Conservation (phyloP, 2,797 vertebrate species). For the Hephaestus fuliginosus region DNA sequence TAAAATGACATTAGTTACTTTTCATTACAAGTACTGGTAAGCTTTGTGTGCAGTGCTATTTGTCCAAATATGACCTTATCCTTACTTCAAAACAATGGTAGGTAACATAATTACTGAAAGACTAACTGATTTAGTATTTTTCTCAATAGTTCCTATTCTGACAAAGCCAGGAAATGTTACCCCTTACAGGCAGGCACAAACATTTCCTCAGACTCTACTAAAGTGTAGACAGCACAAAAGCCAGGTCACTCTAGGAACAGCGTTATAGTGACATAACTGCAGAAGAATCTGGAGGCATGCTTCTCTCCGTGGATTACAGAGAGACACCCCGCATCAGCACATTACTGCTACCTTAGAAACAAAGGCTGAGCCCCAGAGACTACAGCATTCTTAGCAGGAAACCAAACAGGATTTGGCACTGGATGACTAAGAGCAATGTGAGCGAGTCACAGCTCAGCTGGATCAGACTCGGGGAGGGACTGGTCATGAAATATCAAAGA, state of each 20-base stretch:
- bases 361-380: conserved; percentile 25
- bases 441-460: conserved; percentile 68
- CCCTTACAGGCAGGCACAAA: background rate
- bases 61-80: background rate
- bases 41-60: background rate
- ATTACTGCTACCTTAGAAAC: conserved; percentile 30
- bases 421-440: conserved; percentile 64
- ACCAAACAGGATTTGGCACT: conserved; percentile 56
- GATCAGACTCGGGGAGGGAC: conserved; percentile 43
- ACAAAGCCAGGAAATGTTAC: conserved; percentile 40
- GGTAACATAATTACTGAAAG: background rate
- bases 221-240: conserved; percentile 7
- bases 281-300: conserved; percentile 22
- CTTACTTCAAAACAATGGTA: background rate
- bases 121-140: too few relatives aligned
- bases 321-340: conserved; percentile 16
- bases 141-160: background rate
- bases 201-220: conserved; percentile 10
- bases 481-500: conserved; percentile 53
- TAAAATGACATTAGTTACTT: background rate
- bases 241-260: conserved; percentile 5
- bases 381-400: conserved; percentile 26
- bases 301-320: conserved; percentile 38
- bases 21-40: background rate
- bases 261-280: conserved; percentile 7